Evolutionary conservation across 1,140 invertebrate genomes (phyloP).

Genomic region (Eubasilissa regina): DNA sequence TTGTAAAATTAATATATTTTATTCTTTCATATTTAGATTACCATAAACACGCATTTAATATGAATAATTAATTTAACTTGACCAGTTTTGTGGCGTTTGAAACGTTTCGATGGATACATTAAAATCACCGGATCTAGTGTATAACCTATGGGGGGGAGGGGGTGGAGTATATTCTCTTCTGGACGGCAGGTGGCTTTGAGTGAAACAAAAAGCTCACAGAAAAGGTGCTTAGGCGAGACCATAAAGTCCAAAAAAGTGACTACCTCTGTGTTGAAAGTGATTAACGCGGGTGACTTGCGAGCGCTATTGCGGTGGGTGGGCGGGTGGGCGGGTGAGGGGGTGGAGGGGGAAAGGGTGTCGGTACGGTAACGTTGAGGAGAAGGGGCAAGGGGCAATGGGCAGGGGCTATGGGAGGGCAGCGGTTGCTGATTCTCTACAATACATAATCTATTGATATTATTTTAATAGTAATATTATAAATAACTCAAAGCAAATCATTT

Average conservation of each 20-base stretch:
- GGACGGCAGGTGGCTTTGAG: slow-evolving; percentile 58
- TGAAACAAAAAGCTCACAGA: slow-evolving; percentile 44
- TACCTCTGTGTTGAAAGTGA: too few relatives aligned
- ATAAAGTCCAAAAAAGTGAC: too few relatives aligned
- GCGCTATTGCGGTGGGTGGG: background rate
- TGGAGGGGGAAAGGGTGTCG: background rate
- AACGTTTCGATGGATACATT: slow-evolving; percentile 24
- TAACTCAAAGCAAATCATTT: slow-evolving; percentile 52
- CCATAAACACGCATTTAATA: slow-evolving; percentile 34
- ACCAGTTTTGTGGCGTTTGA: slow-evolving; percentile 34
- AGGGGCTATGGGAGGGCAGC: background rate
- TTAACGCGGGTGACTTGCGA: background rate
- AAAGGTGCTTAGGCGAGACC: too few relatives aligned
- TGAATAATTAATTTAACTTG: slow-evolving; percentile 14
- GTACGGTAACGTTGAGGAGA: background rate
- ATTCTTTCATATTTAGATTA: slow-evolving; percentile 25
- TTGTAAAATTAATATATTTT: slow-evolving; percentile 21
- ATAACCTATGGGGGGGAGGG: slow-evolving; percentile 2
- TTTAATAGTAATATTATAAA: slow-evolving; percentile 37
- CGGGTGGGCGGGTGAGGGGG: background rate
- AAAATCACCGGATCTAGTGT: slow-evolving; percentile 26
- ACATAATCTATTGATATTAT: slow-evolving; percentile 12
- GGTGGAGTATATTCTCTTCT: slow-evolving; percentile 40
- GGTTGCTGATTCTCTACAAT: background rate
- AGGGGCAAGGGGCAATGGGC: slow-evolving; percentile 1